These are phyloP conservation scores for Drosophila teissieri DNA, from an alignment of 1,140 invertebrate species.

Conservation along the genomic window DNA sequence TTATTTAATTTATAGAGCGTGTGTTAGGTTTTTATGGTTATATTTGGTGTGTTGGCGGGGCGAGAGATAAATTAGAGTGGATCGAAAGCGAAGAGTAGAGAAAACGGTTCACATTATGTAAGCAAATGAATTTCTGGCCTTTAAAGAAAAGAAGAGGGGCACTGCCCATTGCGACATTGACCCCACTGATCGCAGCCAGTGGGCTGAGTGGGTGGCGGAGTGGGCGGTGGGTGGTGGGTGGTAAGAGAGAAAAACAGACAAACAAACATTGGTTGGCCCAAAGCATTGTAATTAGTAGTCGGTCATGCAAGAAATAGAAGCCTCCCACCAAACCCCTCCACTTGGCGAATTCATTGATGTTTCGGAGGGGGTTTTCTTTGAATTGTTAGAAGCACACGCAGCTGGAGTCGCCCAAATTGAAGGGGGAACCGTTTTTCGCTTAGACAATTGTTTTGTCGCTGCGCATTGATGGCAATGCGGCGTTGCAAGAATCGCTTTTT, in stretches of 20 bases:
- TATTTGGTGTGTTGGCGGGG: constrained; percentile 56
- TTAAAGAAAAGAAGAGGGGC: constrained; percentile 17
- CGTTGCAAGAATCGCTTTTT: constrained; percentile 70
- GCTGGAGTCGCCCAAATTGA: constrained; percentile 63
- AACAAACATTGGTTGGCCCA: constrained; percentile 43
- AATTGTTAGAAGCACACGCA: constrained; percentile 70
- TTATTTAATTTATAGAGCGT: constrained; percentile 70
- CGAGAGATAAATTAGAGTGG: constrained; percentile 60
- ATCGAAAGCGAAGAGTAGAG: constrained; percentile 13
- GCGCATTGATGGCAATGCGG: constrained; percentile 68
- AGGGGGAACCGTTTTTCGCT: constrained; percentile 51
- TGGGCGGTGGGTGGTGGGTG: constrained; percentile 11
- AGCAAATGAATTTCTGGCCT: constrained; percentile 32
- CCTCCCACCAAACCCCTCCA: constrained; percentile 22
- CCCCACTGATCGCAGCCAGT: constrained; percentile 59
- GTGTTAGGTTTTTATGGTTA: constrained; percentile 54
- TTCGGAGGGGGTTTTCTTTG: constrained; percentile 20
- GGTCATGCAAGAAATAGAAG: constrained; percentile 82
- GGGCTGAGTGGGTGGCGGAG: constrained; percentile 3
- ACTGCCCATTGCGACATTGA: constrained; percentile 77
- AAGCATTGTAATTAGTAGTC: constrained; percentile 81
- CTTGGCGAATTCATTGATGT: constrained; percentile 68
- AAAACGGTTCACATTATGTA: constrained; percentile 53
- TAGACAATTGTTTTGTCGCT: constrained; percentile 82
- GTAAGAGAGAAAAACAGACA: constrained; percentile 40